Conservation (phyloP, 2,888 invertebrate species). For the Ophioninae sp. region DNA sequence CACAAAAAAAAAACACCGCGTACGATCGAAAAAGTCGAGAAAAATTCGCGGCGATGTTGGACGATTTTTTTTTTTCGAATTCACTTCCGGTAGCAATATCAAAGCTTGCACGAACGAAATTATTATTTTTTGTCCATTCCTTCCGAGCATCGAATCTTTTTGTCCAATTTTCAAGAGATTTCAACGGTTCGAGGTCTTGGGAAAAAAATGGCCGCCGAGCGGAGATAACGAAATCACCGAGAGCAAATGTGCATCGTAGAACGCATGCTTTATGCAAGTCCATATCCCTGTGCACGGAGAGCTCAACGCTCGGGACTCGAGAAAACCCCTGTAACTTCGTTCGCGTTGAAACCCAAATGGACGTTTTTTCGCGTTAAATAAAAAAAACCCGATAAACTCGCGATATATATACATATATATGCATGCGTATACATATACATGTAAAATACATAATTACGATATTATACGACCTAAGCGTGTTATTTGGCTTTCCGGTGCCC, state of each 20-base stretch:
- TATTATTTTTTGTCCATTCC: no score
- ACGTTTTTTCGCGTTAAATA: slow-evolving; percentile 20
- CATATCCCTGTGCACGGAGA: slow-evolving; percentile 50
- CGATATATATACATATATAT: slow-evolving; percentile 6
- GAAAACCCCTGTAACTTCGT: slow-evolving; percentile 13
- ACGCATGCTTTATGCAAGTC: slow-evolving; percentile 22
- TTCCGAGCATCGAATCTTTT: no score
- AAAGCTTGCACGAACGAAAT: no score
- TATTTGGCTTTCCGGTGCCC: slow-evolving; percentile 35
- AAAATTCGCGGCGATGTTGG: not conserved
- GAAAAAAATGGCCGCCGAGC: not conserved
- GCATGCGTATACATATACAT: slow-evolving; percentile 8
- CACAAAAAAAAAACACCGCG: not conserved
- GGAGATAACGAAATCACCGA: slow-evolving; percentile 49
- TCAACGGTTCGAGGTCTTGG: not conserved
- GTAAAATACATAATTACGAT: not conserved
- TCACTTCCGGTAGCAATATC: not conserved
- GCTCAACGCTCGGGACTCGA: slow-evolving; percentile 52
- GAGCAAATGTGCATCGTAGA: slow-evolving; percentile 8
- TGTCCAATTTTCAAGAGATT: no score
- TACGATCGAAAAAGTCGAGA: not conserved
- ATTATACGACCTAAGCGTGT: slow-evolving; percentile 22
- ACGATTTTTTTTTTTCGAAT: slow-evolving; percentile 3
- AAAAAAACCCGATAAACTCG: slow-evolving; percentile 49
- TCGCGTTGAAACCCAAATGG: not conserved